A percentile compares a stretch with the other conserved stretches of the same genome.
Conservation (phyloP, 1,140 invertebrate genomes). For the Phthorimaea operculella region DNA sequence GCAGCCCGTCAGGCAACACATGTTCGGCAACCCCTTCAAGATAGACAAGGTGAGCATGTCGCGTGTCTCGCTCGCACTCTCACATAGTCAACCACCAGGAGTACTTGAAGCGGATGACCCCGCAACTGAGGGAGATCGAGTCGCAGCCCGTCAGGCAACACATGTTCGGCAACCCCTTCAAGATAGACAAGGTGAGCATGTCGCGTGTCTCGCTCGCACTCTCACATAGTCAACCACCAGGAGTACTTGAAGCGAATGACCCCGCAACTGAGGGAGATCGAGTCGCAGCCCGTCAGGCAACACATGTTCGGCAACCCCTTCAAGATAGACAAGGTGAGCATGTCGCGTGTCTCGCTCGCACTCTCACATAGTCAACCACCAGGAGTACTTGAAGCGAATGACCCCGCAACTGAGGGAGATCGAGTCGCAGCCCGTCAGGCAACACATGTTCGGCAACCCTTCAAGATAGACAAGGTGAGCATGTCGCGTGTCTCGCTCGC, state of each 20-base stretch:
- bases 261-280: constrained; percentile 92
- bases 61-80: constrained; percentile 43
- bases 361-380: constrained; percentile 99
- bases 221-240: constrained; percentile 99
- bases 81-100: constrained; percentile 99
- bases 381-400: constrained; percentile 96
- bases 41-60: constrained; percentile 80
- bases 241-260: constrained; percentile 96
- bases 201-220: constrained; percentile 22
- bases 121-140: constrained; percentile 93
- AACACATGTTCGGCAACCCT: constrained; percentile 99
- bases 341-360: no score
- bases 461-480: constrained; percentile 94
- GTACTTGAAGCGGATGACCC: constrained; percentile 93
- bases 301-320: constrained; percentile 99
- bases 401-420: constrained; percentile 93
- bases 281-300: constrained; percentile 93
- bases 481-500: no score
- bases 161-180: constrained; percentile 99
- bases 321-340: constrained; percentile 92
- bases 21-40: constrained; percentile 99
- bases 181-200: constrained; percentile 84
- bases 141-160: constrained; percentile 95
- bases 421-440: constrained; percentile 93
- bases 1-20: constrained; percentile 94